Evolutionary conservation across 2,888 invertebrate genomes (phyloP).

Genomic region (Abrostola tripartita): DNA sequence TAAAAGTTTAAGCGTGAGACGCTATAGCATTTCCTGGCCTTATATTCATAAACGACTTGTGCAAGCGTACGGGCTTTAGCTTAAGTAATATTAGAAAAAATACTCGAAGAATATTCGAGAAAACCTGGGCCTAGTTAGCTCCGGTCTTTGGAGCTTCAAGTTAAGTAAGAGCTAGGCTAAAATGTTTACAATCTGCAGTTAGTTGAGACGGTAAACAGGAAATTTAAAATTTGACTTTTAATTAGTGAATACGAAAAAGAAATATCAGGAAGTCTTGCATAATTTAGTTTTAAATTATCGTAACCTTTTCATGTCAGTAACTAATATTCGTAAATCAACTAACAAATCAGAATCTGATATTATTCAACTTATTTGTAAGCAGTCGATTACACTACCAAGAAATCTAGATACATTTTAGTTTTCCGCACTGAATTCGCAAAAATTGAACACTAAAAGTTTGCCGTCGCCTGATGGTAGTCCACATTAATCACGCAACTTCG

Average conservation of each 20-base stretch:
- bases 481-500: conserved; percentile 43
- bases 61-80: neutral
- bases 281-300: too few species aligned
- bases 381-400: conserved; percentile 11
- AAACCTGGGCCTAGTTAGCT: neutral
- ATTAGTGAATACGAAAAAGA: too few species aligned
- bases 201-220: too few species aligned
- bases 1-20: conserved; percentile 10
- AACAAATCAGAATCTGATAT: neutral
- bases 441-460: conserved; percentile 28
- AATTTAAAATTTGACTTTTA: too few species aligned
- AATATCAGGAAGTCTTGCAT: too few species aligned
- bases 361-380: conserved; percentile 3
- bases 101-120: neutral
- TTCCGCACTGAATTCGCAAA: conserved; percentile 20
- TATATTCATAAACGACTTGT: conserved; percentile 17
- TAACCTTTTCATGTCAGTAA: too few species aligned
- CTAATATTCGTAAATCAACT: too few species aligned
- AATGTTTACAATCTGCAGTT: too few species aligned
- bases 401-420: conserved; percentile 29
- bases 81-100: conserved; percentile 4
- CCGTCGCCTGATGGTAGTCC: conserved; percentile 31
- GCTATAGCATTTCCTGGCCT: conserved; percentile 3
- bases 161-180: neutral
- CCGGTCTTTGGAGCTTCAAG: neutral